These are phyloP conservation scores for Takifugu bimaculatus DNA, from an alignment of 2,113 vertebrate genomes.

Conservation along the genomic window DNA sequence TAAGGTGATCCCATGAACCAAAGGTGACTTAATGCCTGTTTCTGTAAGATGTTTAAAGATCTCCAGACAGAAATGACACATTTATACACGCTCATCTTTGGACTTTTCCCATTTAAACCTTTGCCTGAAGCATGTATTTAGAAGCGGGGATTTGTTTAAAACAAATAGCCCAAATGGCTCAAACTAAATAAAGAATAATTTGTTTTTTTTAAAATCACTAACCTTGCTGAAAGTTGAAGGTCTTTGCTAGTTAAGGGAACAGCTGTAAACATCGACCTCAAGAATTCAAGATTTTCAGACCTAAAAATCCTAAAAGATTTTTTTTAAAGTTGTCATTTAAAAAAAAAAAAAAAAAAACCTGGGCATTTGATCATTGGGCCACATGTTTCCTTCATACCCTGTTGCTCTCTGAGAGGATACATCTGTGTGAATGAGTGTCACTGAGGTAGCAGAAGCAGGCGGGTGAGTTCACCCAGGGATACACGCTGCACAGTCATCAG, in stretches of 20 bases:
- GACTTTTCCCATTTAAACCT: too few relatives aligned
- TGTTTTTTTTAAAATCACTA: too few relatives aligned
- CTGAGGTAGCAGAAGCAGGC: slow-evolving; percentile 64
- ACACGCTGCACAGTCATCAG: slow-evolving; percentile 76
- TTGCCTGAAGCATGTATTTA: too few relatives aligned
- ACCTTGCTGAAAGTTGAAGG: slow-evolving; percentile 39
- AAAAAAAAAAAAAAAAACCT: neutral
- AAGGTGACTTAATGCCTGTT: slow-evolving; percentile 62
- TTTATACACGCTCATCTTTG: slow-evolving; percentile 9
- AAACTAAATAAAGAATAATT: too few relatives aligned
- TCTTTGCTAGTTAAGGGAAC: slow-evolving; percentile 1
- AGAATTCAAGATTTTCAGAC: too few relatives aligned
- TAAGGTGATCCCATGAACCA: slow-evolving; percentile 65
- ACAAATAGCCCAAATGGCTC: too few relatives aligned
- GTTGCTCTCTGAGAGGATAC: slow-evolving; percentile 21
- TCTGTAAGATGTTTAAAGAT: slow-evolving; percentile 31
- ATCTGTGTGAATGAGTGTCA: slow-evolving; percentile 55
- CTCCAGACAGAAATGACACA: slow-evolving; percentile 16
- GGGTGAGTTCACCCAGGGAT: slow-evolving; percentile 77
- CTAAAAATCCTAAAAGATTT: too few relatives aligned
- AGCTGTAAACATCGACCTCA: too few relatives aligned
- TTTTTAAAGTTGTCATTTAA: too few relatives aligned
- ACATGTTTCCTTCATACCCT: slow-evolving; percentile 21
- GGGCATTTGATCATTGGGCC: neutral
- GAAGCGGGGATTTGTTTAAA: too few relatives aligned